These are phyloP conservation scores for Mobula hypostoma DNA, from an alignment of 2,113 vertebrate species.

Conservation along the genomic window DNA sequence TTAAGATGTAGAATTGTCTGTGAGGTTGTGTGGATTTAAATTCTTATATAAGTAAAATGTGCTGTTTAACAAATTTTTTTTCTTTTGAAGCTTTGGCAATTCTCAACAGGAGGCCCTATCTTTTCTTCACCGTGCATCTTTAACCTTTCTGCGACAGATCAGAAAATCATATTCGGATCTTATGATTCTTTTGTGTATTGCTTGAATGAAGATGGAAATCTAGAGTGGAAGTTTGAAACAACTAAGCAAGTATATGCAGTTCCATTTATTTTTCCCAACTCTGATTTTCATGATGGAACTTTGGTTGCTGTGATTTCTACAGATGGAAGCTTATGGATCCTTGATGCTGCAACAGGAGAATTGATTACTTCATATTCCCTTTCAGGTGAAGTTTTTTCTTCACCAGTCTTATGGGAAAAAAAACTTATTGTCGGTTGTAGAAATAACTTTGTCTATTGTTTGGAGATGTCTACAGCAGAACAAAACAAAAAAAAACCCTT, in stretches of 20 bases:
- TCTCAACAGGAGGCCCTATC: slow-evolving; percentile 69
- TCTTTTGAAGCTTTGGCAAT: slow-evolving; percentile 72
- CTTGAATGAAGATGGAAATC: slow-evolving; percentile 62
- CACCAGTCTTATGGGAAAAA: slow-evolving; percentile 68
- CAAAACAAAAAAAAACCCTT: not conserved
- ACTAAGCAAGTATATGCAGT: slow-evolving; percentile 74
- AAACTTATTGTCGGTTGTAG: slow-evolving; percentile 81
- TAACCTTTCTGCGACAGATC: slow-evolving; percentile 48
- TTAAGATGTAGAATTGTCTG: not conserved
- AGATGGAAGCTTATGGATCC: slow-evolving; percentile 81
- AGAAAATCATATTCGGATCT: slow-evolving; percentile 77
- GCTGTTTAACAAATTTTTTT: slow-evolving; percentile 20
- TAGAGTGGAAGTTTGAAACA: slow-evolving; percentile 76
- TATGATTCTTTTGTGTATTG: slow-evolving; percentile 80
- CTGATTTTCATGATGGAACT: slow-evolving; percentile 43
- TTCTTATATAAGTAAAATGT: not conserved
- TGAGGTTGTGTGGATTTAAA: not conserved
- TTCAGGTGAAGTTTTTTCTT: slow-evolving; percentile 85
- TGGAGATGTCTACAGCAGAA: slow-evolving; percentile 56
- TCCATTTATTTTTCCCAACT: slow-evolving; percentile 68
- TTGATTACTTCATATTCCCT: slow-evolving; percentile 54
- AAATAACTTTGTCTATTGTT: slow-evolving; percentile 83
- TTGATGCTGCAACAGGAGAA: slow-evolving; percentile 65
- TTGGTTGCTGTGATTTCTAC: slow-evolving; percentile 74
- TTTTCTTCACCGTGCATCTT: slow-evolving; percentile 83